Evolutionary conservation across 2,888 invertebrate species (phyloP).

Genomic region (Sarcophaga rosellei): DNA sequence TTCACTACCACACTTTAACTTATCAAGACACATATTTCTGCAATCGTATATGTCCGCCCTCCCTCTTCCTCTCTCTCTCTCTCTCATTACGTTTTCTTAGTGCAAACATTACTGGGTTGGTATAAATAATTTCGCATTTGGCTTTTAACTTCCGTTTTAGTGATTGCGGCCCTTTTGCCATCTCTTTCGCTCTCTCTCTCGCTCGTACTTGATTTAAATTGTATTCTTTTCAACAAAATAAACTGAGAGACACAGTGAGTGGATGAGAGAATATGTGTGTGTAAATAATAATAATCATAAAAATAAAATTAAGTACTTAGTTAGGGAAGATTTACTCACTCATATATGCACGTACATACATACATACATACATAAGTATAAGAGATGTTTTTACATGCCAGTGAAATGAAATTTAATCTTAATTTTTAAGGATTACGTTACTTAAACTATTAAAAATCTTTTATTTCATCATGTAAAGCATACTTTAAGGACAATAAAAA

Average conservation of each 20-base stretch:
- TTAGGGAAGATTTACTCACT: background rate
- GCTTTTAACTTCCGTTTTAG: conserved; percentile 52
- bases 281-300: background rate
- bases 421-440: background rate
- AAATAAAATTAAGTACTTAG: background rate
- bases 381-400: background rate
- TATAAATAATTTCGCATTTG: conserved; percentile 49
- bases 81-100: too few species aligned
- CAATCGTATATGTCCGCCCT: background rate
- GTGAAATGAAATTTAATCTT: background rate
- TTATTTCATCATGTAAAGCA: too few species aligned
- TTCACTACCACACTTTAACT: conserved; percentile 27
- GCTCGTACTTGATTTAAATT: background rate
- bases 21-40: background rate
- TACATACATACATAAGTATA: too few species aligned
- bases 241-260: background rate
- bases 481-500: too few species aligned
- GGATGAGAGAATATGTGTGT: background rate
- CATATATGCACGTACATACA: background rate
- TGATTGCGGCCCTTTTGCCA: background rate
- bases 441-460: background rate
- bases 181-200: background rate
- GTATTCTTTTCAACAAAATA: background rate
- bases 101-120: background rate
- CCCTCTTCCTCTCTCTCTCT: background rate